A percentile compares a stretch with the other conserved stretches of the same genome.
These are phyloP conservation scores for Arge pagana DNA, from an alignment of 2,888 invertebrate genomes.

Conservation along the genomic window DNA sequence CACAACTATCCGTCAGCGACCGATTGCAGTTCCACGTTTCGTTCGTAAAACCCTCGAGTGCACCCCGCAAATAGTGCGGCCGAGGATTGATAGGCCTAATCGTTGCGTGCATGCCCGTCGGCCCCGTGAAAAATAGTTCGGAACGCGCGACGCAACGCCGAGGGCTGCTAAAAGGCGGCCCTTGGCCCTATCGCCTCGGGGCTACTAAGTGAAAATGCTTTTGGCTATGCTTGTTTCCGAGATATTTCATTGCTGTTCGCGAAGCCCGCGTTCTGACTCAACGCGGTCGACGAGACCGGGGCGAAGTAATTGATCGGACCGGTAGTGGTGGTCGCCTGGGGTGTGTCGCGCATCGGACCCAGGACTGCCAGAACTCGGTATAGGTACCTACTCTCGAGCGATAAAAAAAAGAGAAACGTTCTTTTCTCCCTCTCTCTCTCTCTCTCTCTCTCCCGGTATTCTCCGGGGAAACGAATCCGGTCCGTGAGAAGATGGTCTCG, in stretches of 20 bases:
- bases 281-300: slow-evolving; percentile 4
- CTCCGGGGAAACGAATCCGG: slow-evolving; percentile 20
- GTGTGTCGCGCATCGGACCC: too few relatives aligned
- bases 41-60: too few relatives aligned
- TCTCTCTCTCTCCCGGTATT: slow-evolving; percentile 4
- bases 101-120: slow-evolving; percentile 21
- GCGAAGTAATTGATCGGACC: neutral
- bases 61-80: neutral
- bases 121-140: slow-evolving; percentile 26
- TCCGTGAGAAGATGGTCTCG: slow-evolving; percentile 19
- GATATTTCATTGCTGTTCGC: slow-evolving; percentile 22
- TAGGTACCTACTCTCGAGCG: too few relatives aligned
- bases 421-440: too few relatives aligned
- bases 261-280: slow-evolving; percentile 14
- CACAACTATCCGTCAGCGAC: too few relatives aligned
- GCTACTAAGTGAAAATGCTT: slow-evolving; percentile 23
- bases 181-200: slow-evolving; percentile 2
- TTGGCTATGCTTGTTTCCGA: slow-evolving; percentile 14
- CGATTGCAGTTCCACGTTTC: too few relatives aligned
- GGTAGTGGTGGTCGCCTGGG: too few relatives aligned
- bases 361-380: too few relatives aligned
- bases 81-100: slow-evolving; percentile 26
- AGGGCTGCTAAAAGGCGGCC: slow-evolving; percentile 12
- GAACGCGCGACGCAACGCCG: slow-evolving; percentile 17
- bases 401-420: too few relatives aligned